These are phyloP conservation scores for Vultur gryphus DNA, from an alignment of 2,797 vertebrate genomes.

Conservation along the genomic window DNA sequence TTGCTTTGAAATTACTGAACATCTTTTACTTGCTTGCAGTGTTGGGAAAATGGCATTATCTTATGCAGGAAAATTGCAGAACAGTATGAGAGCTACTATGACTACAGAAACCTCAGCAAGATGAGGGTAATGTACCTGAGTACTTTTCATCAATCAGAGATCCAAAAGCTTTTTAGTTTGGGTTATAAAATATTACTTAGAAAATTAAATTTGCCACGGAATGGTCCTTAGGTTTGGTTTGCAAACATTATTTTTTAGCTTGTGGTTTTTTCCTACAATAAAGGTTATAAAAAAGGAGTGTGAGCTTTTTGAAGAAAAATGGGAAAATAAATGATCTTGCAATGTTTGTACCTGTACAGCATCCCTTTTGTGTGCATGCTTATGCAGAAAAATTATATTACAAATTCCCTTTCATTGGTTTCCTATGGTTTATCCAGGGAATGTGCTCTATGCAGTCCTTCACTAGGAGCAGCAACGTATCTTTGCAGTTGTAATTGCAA, in stretches of 20 bases:
- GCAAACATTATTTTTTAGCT: not conserved
- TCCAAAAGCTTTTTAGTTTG: not conserved
- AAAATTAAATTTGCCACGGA: not conserved
- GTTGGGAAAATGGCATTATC: constrained; percentile 98
- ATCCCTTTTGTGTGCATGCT: not conserved
- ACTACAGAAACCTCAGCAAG: constrained; percentile 98
- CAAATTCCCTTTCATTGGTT: not conserved
- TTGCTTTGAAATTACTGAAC: not conserved
- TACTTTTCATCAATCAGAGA: not conserved
- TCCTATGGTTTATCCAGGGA: not conserved
- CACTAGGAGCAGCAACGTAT: not conserved
- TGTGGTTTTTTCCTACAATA: not conserved
- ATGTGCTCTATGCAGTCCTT: not conserved
- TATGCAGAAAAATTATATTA: not conserved
- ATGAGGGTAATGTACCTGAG: constrained; percentile 86
- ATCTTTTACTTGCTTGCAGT: constrained; percentile 75
- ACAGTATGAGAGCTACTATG: constrained; percentile 97
- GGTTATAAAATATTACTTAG: not conserved
- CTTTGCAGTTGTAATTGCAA: not conserved
- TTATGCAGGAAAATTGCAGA: constrained; percentile 96
- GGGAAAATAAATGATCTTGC: not conserved
- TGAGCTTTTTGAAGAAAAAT: not conserved
- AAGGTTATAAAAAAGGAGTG: not conserved
- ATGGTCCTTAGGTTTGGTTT: not conserved
- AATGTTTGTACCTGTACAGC: not conserved